Conservation (phyloP, 2,113 vertebrate species). For the Cranoglanis bouderius region DNA sequence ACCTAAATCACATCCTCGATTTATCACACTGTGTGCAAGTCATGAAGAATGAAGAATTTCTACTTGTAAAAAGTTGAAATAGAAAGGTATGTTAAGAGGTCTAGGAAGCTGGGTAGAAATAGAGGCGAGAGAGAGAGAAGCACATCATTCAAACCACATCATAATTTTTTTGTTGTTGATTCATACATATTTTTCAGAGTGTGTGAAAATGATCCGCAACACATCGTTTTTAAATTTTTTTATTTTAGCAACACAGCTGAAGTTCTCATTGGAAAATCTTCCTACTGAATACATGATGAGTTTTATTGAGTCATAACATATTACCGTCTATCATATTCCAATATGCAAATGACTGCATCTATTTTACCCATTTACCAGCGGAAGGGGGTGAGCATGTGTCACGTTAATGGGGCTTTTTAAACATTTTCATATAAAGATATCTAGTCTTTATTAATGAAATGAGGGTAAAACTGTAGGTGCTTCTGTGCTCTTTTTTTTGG, state of each 20-base stretch:
- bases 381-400: neutral
- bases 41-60: neutral
- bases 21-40: neutral
- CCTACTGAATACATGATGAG: neutral
- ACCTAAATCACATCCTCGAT: neutral
- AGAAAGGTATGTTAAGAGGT: constrained; percentile 2
- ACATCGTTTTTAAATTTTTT: neutral
- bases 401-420: neutral
- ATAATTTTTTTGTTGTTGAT: neutral
- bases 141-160: too few species aligned
- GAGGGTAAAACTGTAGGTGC: neutral
- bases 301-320: constrained; percentile 6
- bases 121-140: neutral
- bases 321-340: neutral
- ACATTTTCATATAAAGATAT: neutral
- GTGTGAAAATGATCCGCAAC: neutral
- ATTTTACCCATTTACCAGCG: neutral
- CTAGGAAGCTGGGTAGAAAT: neutral
- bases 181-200: neutral
- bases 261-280: neutral
- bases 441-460: neutral
- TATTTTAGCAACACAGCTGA: neutral
- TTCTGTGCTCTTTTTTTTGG: neutral
- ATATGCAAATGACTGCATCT: constrained; percentile 1
- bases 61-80: neutral